Percentiles rank a stretch among this genome's conserved stretches.
These are phyloP conservation scores for Ailurus styani DNA, from an alignment of 2,113 vertebrate species.

Conservation along the genomic window DNA sequence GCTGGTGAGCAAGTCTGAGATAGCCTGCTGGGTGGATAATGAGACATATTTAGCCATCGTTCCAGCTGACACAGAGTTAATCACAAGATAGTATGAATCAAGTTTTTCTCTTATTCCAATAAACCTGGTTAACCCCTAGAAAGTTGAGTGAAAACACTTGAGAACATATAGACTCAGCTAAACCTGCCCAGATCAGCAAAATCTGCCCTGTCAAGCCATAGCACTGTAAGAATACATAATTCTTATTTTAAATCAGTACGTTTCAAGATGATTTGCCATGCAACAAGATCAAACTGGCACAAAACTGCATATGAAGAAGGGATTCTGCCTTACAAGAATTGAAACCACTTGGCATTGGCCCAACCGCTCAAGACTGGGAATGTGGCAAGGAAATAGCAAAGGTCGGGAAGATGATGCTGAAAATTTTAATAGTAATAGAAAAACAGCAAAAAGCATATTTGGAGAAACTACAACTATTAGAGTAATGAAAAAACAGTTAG, in stretches of 20 bases:
- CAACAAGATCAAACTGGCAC: not conserved
- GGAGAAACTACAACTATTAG: not conserved
- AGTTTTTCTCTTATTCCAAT: not conserved
- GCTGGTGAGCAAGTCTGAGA: not conserved
- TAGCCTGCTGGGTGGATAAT: not conserved
- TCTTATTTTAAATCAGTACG: not conserved
- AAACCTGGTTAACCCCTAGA: not conserved
- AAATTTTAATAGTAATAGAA: not conserved
- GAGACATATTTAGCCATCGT: not conserved
- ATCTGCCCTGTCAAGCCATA: not conserved
- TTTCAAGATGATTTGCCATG: not conserved
- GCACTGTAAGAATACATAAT: not conserved
- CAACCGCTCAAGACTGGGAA: not conserved
- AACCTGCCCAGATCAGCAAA: not conserved
- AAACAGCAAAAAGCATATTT: not conserved
- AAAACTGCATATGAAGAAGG: not conserved
- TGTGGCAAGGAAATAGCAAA: not conserved
- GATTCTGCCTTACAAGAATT: not conserved
- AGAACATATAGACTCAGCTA: not conserved
- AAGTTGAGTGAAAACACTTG: not conserved
- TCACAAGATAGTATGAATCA: not conserved
- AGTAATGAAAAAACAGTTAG: not conserved
- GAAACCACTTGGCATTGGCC: not conserved
- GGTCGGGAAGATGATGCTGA: not conserved
- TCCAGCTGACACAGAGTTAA: not conserved